Conservation (phyloP, 1,140 invertebrate species). For the Aphis gossypii region DNA sequence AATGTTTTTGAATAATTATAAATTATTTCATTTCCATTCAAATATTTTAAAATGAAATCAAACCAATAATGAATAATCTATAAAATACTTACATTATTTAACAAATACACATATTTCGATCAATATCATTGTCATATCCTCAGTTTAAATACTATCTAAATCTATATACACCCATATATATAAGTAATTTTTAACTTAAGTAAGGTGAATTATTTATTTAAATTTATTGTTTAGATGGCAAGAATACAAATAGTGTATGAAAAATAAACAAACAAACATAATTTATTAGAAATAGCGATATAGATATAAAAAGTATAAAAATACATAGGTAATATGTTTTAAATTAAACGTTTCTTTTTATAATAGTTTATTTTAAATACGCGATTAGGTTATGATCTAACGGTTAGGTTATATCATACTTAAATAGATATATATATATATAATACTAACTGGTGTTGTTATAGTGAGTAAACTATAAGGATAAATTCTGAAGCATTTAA, state of each 20-base stretch:
- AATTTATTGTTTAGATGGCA: background rate
- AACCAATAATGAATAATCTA: background rate
- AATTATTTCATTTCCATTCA: background rate
- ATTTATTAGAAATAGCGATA: background rate
- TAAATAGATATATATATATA: background rate
- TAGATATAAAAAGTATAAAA: background rate
- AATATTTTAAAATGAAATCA: background rate
- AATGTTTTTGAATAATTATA: background rate
- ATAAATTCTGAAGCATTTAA: conserved; percentile 1
- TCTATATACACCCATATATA: background rate
- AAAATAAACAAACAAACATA: background rate
- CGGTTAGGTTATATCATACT: background rate
- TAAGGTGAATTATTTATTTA: background rate
- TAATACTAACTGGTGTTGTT: background rate
- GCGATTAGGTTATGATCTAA: background rate
- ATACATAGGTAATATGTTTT: background rate
- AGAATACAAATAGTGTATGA: no score
- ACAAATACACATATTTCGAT: background rate
- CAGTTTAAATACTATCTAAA: background rate
- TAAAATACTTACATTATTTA: background rate
- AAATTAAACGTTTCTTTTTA: background rate
- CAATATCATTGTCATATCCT: background rate
- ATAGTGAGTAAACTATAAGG: background rate
- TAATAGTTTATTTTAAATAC: background rate
- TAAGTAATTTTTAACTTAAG: background rate